Evolutionary conservation across 2,113 vertebrate genomes (phyloP), one percentile per base, ranked within the genome.

Genomic region (Triplophysa tibetana): DNA sequence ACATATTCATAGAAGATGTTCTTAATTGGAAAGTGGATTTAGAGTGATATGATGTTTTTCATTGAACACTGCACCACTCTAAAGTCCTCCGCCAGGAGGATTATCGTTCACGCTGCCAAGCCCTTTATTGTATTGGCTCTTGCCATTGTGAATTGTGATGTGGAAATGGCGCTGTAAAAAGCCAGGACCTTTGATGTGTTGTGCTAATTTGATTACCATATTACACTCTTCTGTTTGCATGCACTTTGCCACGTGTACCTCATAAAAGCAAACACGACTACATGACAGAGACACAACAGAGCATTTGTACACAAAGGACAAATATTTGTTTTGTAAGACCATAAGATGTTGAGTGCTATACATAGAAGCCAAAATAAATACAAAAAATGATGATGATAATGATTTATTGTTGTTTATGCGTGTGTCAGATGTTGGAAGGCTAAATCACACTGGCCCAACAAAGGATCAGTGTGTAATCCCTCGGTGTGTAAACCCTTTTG

Each of bases 151-250:
- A 77, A 84, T 78, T 79, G 83, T 84, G 75, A 77, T 84, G 65
- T 75, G 70, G 81, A 81, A 81, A 79, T 75, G 74, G 75, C 14
- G 14, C 64, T 75, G 83, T 84, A 84, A 81, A 75, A 84, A 81
- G 83, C 83, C 75, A 81, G 62, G 83, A 81, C 83, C 83, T 81
- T 84, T 81, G 79, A 84, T 84, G 83, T 84, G 79, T 70, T 84
- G 79, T 79, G 79, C 83, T 84, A 84, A 84, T 84, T 84, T 78
- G 83, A 84, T 84, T 84, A 84, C 72, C 75, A 67, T 81, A 79
- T 75, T 64, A 62, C 58, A 75, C 75, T 65, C 70, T 84, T 84
- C 58, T 78, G 83, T 81, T 81, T 84, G 83, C 76, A 81, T 70
- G 54, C 79, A 66, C 83, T 81, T 84, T 78, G 83, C 75, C 75